A percentile compares a stretch with the other conserved stretches of the same genome.
These are phyloP conservation scores for Disparrhopalites patrizii DNA, from an alignment of 2,888 invertebrate genomes.

Conservation along the genomic window DNA sequence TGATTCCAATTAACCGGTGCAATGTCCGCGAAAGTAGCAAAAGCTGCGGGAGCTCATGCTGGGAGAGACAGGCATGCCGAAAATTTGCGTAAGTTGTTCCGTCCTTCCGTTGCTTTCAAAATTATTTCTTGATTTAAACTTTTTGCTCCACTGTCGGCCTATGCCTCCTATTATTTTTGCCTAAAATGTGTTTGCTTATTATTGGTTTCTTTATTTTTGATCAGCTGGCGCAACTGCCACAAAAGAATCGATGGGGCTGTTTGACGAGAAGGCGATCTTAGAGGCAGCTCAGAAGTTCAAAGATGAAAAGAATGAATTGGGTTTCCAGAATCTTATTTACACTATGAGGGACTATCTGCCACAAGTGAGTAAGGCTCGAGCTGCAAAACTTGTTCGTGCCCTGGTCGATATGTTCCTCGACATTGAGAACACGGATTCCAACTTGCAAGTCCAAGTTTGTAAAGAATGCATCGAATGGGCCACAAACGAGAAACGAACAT, in stretches of 20 bases:
- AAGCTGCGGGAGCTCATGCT: neutral
- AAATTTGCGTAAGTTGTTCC: neutral
- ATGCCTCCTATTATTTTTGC: too few relatives aligned
- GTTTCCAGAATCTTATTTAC: constrained; percentile 69
- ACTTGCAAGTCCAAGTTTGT: constrained; percentile 68
- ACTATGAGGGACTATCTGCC: constrained; percentile 87
- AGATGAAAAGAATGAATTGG: constrained; percentile 28
- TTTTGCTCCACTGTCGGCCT: too few relatives aligned
- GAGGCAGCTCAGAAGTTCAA: constrained; percentile 30
- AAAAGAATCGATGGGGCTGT: too few relatives aligned
- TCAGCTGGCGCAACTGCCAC: too few relatives aligned
- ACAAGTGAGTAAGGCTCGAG: constrained; percentile 94
- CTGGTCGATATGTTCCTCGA: constrained; percentile 96
- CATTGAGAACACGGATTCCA: constrained; percentile 90
- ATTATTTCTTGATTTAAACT: too few relatives aligned
- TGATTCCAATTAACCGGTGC: too few relatives aligned
- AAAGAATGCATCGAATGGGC: constrained; percentile 99
- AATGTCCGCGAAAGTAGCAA: constrained; percentile 17
- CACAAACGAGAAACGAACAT: constrained; percentile 93
- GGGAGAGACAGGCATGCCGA: neutral
- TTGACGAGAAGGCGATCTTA: constrained; percentile 43
- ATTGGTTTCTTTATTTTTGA: too few relatives aligned
- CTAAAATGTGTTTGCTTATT: too few relatives aligned
- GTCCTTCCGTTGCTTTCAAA: too few relatives aligned
- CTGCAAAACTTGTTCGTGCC: constrained; percentile 94